These are phyloP conservation scores for Odontamblyopus lacepedii DNA, from an alignment of 2,797 vertebrate genomes.

Conservation along the genomic window DNA sequence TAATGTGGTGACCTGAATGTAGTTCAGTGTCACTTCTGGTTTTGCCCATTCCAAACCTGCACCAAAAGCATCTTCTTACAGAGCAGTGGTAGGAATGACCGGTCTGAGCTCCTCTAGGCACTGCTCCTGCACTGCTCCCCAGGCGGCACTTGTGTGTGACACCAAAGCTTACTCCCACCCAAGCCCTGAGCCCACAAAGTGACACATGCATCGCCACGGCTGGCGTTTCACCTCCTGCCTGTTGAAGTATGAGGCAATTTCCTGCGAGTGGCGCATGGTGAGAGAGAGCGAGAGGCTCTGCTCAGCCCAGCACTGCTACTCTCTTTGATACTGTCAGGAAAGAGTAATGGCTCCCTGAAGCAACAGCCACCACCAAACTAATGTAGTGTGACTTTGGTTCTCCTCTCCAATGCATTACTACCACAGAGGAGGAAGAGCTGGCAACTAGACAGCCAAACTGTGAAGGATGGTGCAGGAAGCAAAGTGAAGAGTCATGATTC, in stretches of 20 bases:
- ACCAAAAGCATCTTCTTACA: slow-evolving; percentile 27
- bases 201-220: slow-evolving; percentile 79
- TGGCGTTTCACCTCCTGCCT: slow-evolving; percentile 80
- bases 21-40: background rate
- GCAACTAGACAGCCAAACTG: slow-evolving; percentile 54
- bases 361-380: slow-evolving; percentile 77
- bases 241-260: slow-evolving; percentile 86
- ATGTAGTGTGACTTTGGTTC: slow-evolving; percentile 81
- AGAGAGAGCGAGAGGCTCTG: slow-evolving; percentile 56
- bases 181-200: slow-evolving; percentile 73
- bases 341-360: slow-evolving; percentile 84
- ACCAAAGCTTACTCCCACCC: slow-evolving; percentile 75
- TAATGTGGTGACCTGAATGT: background rate
- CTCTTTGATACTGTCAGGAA: slow-evolving; percentile 82
- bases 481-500: slow-evolving; percentile 39
- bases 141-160: slow-evolving; percentile 71
- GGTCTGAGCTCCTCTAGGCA: slow-evolving; percentile 44
- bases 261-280: slow-evolving; percentile 76
- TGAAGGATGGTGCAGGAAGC: slow-evolving; percentile 36
- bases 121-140: slow-evolving; percentile 62
- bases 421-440: slow-evolving; percentile 63
- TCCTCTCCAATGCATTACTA: slow-evolving; percentile 76
- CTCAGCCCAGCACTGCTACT: slow-evolving; percentile 63
- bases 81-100: slow-evolving; percentile 26
- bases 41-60: background rate